Conservation (phyloP, 2,797 vertebrate species). For the Karalla daura region DNA sequence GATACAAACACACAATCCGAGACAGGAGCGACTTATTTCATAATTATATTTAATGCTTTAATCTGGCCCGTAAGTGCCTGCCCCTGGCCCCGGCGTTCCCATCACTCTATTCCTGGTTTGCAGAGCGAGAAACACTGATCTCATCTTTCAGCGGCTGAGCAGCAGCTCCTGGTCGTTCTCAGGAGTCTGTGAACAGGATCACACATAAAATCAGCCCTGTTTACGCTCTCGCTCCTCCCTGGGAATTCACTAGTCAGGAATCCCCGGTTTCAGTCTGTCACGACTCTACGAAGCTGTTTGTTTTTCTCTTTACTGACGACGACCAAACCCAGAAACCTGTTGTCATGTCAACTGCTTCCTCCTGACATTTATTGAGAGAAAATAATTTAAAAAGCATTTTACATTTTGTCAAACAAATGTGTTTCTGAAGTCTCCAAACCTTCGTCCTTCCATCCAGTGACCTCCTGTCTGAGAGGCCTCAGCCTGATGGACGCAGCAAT, state of each 20-base stretch:
- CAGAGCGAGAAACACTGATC: neutral
- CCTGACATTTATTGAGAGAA: too few relatives aligned
- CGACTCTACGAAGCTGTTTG: too few relatives aligned
- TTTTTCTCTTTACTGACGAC: too few relatives aligned
- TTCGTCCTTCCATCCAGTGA: neutral
- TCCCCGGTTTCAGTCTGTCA: too few relatives aligned
- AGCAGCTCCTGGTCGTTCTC: constrained; percentile 1
- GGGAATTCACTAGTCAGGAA: too few relatives aligned
- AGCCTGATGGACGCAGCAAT: neutral
- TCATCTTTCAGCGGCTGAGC: constrained; percentile 19
- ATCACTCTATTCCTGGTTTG: neutral
- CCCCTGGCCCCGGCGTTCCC: constrained; percentile 19
- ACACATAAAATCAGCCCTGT: too few relatives aligned
- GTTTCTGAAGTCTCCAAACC: neutral
- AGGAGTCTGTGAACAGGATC: neutral
- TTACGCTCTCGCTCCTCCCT: too few relatives aligned
- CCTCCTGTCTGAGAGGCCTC: neutral
- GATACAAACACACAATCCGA: constrained; percentile 11
- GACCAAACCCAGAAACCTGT: too few relatives aligned
- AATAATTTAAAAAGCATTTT: too few relatives aligned
- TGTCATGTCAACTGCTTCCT: too few relatives aligned
- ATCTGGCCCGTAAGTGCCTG: constrained; percentile 34
- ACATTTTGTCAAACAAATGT: neutral
- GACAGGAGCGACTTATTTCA: constrained; percentile 27
- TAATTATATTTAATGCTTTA: constrained; percentile 59